Conservation (phyloP, 2,888 invertebrate species). For the Coelopa pilipes region DNA sequence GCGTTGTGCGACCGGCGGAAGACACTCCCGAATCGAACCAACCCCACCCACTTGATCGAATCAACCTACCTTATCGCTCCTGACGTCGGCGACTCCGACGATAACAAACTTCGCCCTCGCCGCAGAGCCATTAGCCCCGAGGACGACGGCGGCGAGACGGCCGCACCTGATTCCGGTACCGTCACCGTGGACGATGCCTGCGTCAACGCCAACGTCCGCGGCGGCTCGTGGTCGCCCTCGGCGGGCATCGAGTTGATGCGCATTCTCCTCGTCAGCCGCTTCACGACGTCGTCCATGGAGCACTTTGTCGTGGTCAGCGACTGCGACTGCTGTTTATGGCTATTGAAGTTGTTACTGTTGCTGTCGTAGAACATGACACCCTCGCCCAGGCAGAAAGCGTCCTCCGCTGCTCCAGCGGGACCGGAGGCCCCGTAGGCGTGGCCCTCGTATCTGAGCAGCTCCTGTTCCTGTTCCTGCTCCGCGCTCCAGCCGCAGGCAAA, state of each 20-base stretch:
- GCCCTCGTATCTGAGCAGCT: too few species aligned
- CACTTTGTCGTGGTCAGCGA: conserved; percentile 66
- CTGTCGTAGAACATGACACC: too few species aligned
- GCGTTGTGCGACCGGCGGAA: too few species aligned
- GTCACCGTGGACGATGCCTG: not conserved
- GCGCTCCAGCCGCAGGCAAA: too few species aligned
- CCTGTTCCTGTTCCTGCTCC: too few species aligned
- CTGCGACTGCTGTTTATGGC: not conserved
- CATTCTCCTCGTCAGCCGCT: conserved; percentile 87
- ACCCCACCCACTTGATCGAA: too few species aligned
- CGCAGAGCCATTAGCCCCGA: not conserved
- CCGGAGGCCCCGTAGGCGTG: too few species aligned
- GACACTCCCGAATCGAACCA: too few species aligned
- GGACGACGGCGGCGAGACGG: too few species aligned
- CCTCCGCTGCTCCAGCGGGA: too few species aligned
- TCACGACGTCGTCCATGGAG: conserved; percentile 92
- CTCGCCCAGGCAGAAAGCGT: too few species aligned
- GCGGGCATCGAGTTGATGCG: conserved; percentile 73
- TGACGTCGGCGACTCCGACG: not conserved
- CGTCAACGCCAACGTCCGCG: not conserved
- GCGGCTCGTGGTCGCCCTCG: not conserved
- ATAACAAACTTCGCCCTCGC: not conserved
- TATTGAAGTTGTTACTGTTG: too few species aligned
- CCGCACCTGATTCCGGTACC: not conserved
- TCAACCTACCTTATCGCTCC: not conserved